Evolutionary conservation across 2,113 vertebrate genomes (phyloP).

Genomic region (Leucosticte australis): DNA sequence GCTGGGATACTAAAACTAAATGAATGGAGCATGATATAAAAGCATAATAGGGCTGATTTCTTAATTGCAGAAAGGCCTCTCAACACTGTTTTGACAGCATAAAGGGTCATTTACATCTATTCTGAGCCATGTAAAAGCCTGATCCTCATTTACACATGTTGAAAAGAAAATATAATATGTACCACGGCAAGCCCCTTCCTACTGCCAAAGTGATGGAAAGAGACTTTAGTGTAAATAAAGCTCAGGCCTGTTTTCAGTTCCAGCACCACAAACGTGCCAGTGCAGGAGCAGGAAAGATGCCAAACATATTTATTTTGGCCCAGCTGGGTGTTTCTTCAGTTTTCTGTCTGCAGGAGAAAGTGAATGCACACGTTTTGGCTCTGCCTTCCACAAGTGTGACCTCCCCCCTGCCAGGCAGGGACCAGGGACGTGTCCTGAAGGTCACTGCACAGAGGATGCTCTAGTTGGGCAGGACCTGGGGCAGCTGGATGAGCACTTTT

Average conservation of each 20-base stretch:
- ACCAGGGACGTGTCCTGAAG: neutral
- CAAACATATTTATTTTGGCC: slow-evolving; percentile 50
- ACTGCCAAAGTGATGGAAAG: slow-evolving; percentile 48
- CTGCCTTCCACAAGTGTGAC: neutral
- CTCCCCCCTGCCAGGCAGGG: neutral
- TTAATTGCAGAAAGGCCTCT: slow-evolving; percentile 22
- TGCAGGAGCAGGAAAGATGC: slow-evolving; percentile 6
- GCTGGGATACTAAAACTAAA: neutral
- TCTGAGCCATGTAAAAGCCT: slow-evolving; percentile 13
- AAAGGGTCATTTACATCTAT: slow-evolving; percentile 54
- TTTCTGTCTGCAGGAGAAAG: slow-evolving; percentile 18
- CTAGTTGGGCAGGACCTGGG: neutral
- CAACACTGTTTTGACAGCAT: neutral
- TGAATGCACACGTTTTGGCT: neutral
- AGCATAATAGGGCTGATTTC: neutral
- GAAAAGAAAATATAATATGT: slow-evolving; percentile 45
- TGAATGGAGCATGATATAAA: slow-evolving; percentile 3
- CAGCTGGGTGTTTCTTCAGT: neutral
- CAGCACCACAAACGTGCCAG: neutral
- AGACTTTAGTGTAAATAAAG: slow-evolving; percentile 46
- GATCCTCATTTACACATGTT: slow-evolving; percentile 25
- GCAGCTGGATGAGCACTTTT: slow-evolving; percentile 11
- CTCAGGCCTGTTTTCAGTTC: slow-evolving; percentile 2
- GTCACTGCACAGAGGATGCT: slow-evolving; percentile 22
- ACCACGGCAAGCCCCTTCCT: neutral